Evolutionary conservation across 2,113 vertebrate genomes (phyloP), one percentile per base, ranked within the genome.

Genomic region (Falcunculus frontatus): DNA sequence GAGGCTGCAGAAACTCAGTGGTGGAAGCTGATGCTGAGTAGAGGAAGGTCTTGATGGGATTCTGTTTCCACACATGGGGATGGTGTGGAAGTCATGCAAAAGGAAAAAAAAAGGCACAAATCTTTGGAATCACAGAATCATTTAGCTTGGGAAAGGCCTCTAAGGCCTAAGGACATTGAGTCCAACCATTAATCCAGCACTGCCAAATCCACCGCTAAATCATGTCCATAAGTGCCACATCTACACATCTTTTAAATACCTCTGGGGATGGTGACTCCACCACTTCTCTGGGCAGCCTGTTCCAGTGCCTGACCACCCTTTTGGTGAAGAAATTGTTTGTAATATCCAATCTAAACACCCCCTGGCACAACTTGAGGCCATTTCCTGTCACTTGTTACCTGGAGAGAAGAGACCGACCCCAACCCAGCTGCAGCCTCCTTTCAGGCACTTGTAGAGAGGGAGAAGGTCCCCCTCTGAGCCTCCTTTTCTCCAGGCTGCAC

Each of bases 391-490:
- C 35, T 25, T 23, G 10, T 72, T 35, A 50, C 42, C 15, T 25
- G 77, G 32, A 15, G 35, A 65, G 50, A 42, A 50, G 50, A 56
- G 57, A 4, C 17, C 0, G 37, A 56, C 4, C 5, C 35, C 5
- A 42, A 50, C 14, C 35, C 32, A 57, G 4, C 35, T 65, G 14
- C 26, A 8, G 1, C 5, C 35, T 59, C 18, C 18, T 56, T 27
- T 29, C 47, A 10, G 41, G 55, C 1, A 16, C 1, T 1, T 35
- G 11, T 9, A 8, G 39, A 8, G n/a, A 46, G 13, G 0, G 7
- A 69, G 16, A 3, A 62, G 29, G 22, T 41, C 29, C 11, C 13
- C 4, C 29, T n/a, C 29, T 3, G 22, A 50, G 29, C 44, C 11
- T 62, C 30, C 22, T 50, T 41, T 50, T 41, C 17, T 33, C 44